Conservation (phyloP, 1,140 invertebrate species). For the Drosophila nigrodunni region DNA sequence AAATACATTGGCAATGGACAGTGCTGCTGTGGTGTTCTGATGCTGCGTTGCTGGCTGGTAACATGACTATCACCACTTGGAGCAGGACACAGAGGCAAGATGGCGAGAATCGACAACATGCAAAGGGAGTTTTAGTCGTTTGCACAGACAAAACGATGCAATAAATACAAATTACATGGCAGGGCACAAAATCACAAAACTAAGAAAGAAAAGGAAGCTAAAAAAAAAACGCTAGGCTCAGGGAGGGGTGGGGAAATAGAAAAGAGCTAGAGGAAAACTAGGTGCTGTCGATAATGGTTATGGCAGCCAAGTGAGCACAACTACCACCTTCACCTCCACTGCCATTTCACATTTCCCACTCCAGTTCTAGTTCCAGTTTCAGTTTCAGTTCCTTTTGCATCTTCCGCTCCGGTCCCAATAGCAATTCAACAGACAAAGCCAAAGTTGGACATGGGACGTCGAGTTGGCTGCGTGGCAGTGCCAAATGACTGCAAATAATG, state of each 20-base stretch:
- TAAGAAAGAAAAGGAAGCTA: conserved; percentile 2
- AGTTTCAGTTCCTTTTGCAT: conserved; percentile 11
- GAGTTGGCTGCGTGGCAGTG: conserved; percentile 40
- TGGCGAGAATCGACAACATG: conserved; percentile 71
- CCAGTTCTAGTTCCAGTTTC: conserved; percentile 22
- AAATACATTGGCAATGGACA: conserved; percentile 67
- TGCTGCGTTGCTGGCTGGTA: not conserved
- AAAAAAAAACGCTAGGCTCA: conserved; percentile 1
- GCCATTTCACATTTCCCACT: not conserved
- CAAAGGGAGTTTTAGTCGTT: conserved; percentile 78
- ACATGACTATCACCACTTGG: not conserved
- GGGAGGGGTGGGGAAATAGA: conserved; percentile 11
- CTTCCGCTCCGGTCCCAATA: conserved; percentile 41
- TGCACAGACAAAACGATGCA: conserved; percentile 83
- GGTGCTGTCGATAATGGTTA: conserved; percentile 82
- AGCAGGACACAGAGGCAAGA: not conserved
- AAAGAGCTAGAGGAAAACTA: conserved; percentile 34
- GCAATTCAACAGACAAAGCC: conserved; percentile 44
- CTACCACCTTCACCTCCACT: conserved; percentile 27
- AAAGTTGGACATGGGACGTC: conserved; percentile 50
- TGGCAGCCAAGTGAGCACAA: conserved; percentile 54
- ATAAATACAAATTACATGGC: conserved; percentile 83
- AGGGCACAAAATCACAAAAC: conserved; percentile 64
- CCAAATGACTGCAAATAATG: conserved; percentile 82
- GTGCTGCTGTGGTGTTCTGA: conserved; percentile 1